phyloP scores from a whole-genome alignment of 1,140 invertebrate species.

The Rhizoglyphus robini region DNA sequence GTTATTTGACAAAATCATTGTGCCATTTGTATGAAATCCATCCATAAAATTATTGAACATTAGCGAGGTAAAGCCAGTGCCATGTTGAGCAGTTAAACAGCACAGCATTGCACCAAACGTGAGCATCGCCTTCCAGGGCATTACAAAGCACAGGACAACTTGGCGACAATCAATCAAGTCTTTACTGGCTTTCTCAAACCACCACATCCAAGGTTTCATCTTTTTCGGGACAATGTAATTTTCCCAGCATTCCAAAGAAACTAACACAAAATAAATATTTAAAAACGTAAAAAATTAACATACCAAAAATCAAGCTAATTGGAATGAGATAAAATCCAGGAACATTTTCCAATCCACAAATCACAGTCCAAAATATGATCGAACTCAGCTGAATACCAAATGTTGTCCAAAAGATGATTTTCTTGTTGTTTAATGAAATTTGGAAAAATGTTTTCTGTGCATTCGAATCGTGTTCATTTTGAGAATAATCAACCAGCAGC shows the following conservation, averaged over 20 bases:
- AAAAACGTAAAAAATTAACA: neutral
- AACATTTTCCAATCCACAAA: constrained; percentile 50
- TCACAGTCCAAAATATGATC: constrained; percentile 41
- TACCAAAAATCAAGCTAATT: constrained; percentile 46
- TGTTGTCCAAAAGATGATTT: neutral
- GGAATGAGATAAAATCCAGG: constrained; percentile 49
- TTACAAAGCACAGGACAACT: constrained; percentile 71
- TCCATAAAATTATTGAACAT: constrained; percentile 6
- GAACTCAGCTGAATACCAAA: constrained; percentile 23
- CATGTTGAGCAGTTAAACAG: constrained; percentile 52
- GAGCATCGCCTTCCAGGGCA: constrained; percentile 66
- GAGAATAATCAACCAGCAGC: constrained; percentile 22
- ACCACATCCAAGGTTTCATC: constrained; percentile 46
- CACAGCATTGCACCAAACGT: constrained; percentile 55
- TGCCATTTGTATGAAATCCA: neutral
- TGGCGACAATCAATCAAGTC: constrained; percentile 62
- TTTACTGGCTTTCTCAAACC: constrained; percentile 58
- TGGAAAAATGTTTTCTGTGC: neutral
- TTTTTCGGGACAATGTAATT: constrained; percentile 60
- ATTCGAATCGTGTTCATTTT: neutral
- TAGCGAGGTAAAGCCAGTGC: constrained; percentile 42
- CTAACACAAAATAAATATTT: constrained; percentile 36
- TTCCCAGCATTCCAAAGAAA: constrained; percentile 91
- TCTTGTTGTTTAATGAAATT: neutral
- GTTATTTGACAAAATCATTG: neutral